Base-by-base conservation (phyloP, 2,797 vertebrate species). In the Simalia tracyae region DNA sequence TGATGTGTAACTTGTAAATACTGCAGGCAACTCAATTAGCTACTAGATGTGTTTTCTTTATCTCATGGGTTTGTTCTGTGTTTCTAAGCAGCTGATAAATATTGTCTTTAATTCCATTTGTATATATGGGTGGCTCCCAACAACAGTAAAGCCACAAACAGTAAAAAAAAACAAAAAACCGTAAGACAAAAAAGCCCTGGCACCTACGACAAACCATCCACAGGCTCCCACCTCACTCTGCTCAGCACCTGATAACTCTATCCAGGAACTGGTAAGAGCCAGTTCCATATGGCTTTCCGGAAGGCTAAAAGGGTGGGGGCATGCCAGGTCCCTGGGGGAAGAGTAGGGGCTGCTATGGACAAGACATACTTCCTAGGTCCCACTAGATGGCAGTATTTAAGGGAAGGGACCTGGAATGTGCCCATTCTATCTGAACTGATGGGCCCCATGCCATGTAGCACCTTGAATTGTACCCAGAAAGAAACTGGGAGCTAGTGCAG, bases 1-100 rank as follows among this genome's bases (percentile, higher is more conserved):
- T 72, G 57, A 56, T 84, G 10, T 84, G 14, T 88, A 63, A 81
- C 17, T 22, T 57, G 31, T 63, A 36, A 93, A 66, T 64, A 76
- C 85, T 42, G 63, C 0, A 0, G 56, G 0, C 0, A 22, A n/a
- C 0, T 0, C 86, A 17, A 61, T 0, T 0, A 64, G 2, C 88
- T 56, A 36, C 17, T 56, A 24, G 36, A 10, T 66, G 14, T 42
- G 0, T 1, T 60, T 89, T 3, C 0, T 89, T 42, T 92, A 9
- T 1, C 84, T 94, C 90, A 60, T 85, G 88, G 56, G 19, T 93
- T 88, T 93, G 61, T 63, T 90, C 91, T 91, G 87, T 87, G 28
- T 57, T 95, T 92, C 57, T 59, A 93, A 95, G 90, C 68, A 92
- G 87, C 31, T 61, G 46, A 54, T 60, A 36, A 31, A 87, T 46